Base-by-base conservation (phyloP, 2,797 vertebrate genomes). In the Myiotriccus ornatus region DNA sequence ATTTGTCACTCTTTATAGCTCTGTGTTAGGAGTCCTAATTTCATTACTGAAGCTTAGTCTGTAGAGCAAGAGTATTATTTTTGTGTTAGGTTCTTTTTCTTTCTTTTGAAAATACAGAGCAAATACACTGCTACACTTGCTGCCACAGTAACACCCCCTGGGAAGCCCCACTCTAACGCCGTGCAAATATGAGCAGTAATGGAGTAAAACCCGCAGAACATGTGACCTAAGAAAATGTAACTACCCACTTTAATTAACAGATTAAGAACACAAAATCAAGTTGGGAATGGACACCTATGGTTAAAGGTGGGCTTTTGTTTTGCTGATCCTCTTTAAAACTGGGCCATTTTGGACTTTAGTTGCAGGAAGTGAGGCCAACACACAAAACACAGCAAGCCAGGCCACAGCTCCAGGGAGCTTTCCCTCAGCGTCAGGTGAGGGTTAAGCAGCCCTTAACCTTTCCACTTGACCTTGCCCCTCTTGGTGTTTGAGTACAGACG, bases 1-100 rank as follows among this genome's bases (percentile, higher is more conserved):
- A 94, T 90, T 95, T 96, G 94, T 94, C 95, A 91, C 77, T 87
- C 83, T 80, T 94, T 93, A 94, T 94, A 82, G 94, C 83, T 96
- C 82, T 74, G 70, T 84, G 77, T 95, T 87, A 94, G 69, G 46
- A 94, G 77, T 77, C 56, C 64, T 96, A 89, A 94, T 97, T 96
- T 95, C 93, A 93, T 96, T 96, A 95, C 39, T 11, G 47, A 79
- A 78, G 83, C 59, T 89, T 39, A 53, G 34, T 60, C 77, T 69
- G 69, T 41, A 37, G 87, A 78, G 41, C 60, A 50, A 68, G 83
- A 93, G 46, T 90, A 93, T 96, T 94, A 89, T 90, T 95, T 95
- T 73, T 94, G 57, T 85, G 74, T 84, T 90, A 88, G 60, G 69
- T 14, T 77, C 39, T 70, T 86, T 62, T 68, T 49, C 50, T 80